Base-by-base conservation (phyloP, 2,888 invertebrate species). In the Arenicola marina region DNA sequence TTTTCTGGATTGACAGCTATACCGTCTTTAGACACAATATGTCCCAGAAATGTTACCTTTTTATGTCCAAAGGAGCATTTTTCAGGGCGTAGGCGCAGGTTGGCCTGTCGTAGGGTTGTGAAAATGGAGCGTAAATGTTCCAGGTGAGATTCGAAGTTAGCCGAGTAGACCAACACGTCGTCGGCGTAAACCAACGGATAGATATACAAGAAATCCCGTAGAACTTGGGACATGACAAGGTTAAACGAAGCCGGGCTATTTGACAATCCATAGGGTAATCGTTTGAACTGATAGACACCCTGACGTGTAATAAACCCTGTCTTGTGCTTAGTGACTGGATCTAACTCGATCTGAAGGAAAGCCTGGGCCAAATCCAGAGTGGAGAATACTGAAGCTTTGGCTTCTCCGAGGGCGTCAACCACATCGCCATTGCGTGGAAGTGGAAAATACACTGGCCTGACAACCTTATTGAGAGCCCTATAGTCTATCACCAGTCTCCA, bases 221-320 rank as follows among this genome's bases (percentile, higher is more conserved):
- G n/a, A n/a, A n/a, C n/a, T n/a, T n/a, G n/a, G n/a, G n/a, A n/a
- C n/a, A n/a, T n/a, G n/a, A n/a, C n/a, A n/a, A n/a, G n/a, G n/a
- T n/a, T n/a, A n/a, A n/a, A n/a, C n/a, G n/a, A 28, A 4, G 31
- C 53, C 7, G 28, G 31, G 7, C 28, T 28, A 24, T 53, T 53
- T 7, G 28, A 53, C 21, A 24, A 29, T 28, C 28, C 26, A 11
- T 21, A 48, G 26, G 31, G 53, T 28, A 21, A 28, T 28, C 28
- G 15, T 4, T 7, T 28, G 21, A 53, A 53, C 29, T 53, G 28
- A 53, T 28, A 53, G 11, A 53, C 53, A 29, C 53, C 53, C 7
- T 29, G 53, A 53, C 29, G 53, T 53, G 53, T 53, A 21, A 53
- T 53, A 21, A 53, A 53, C 4, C 11, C 53, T 15, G 26, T 29